A percentile compares a stretch with the other conserved stretches of the same genome.
Conservation (phyloP, 2,797 vertebrate species). For the Coregonus sp. region DNA sequence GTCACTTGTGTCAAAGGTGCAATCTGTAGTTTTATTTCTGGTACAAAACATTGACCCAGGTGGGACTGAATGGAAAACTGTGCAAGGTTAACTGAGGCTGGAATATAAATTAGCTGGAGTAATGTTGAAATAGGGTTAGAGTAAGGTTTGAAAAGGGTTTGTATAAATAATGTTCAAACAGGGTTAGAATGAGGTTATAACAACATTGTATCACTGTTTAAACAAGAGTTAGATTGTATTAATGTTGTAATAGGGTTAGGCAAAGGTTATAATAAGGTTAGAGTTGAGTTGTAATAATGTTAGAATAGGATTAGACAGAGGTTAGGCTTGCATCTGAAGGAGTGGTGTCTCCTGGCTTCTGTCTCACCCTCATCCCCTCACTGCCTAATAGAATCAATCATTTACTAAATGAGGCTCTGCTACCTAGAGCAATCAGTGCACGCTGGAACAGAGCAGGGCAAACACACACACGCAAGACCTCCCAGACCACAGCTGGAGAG, state of each 20-base stretch:
- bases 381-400: slow-evolving; percentile 73
- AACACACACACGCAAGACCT: slow-evolving; percentile 26
- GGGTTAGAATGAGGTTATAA: not conserved
- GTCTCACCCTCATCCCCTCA: not conserved
- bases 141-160: not conserved
- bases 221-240: not conserved
- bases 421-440: slow-evolving; percentile 57
- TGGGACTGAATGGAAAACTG: not conserved
- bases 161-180: not conserved
- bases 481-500: slow-evolving; percentile 19
- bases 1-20: not conserved
- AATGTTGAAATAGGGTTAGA: not conserved
- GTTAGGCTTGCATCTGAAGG: not conserved
- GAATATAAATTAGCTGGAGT: not conserved
- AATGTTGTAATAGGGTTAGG: not conserved
- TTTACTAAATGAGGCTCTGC: slow-evolving; percentile 67
- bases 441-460: not conserved
- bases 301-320: not conserved
- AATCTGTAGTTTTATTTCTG: not conserved
- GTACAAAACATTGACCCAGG: not conserved
- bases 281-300: not conserved
- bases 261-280: not conserved
- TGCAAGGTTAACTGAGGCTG: not conserved
- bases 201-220: no score
- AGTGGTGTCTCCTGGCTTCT: not conserved